phyloP scores from a whole-genome alignment of 2,113 vertebrate species.

The Pachyramphus minor region DNA sequence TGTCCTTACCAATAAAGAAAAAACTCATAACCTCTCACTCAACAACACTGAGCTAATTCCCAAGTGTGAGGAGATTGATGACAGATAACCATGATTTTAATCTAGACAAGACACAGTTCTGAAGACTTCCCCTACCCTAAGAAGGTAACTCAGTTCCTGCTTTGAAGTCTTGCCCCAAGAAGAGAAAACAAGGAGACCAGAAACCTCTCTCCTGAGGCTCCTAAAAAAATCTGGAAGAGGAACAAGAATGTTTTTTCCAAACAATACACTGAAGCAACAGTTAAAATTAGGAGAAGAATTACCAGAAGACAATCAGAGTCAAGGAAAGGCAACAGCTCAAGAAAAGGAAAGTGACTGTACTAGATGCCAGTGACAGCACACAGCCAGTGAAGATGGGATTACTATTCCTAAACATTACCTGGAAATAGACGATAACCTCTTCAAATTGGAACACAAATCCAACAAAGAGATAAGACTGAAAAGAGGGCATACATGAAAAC shows the following conservation, averaged over 20 bases:
- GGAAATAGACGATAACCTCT: not conserved
- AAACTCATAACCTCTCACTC: not conserved
- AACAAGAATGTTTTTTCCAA: conserved; percentile 9
- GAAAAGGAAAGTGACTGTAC: not conserved
- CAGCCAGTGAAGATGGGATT: accelerated
- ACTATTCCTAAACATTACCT: not conserved
- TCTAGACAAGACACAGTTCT: not conserved
- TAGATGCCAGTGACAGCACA: not conserved
- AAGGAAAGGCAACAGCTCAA: not conserved
- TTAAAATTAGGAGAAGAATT: not conserved
- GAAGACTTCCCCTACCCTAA: not conserved
- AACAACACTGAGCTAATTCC: not conserved
- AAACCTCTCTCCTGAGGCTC: not conserved
- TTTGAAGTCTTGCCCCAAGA: conserved; percentile 18
- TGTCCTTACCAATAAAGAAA: not conserved
- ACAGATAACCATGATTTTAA: not conserved
- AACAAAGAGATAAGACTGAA: not conserved
- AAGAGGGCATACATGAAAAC: not conserved
- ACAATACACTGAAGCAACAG: not conserved
- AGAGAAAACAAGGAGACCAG: not conserved
- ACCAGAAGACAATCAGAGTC: not conserved
- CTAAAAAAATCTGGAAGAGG: not conserved
- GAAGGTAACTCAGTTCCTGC: not conserved
- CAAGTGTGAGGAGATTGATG: not conserved
- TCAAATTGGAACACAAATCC: not conserved